These are phyloP conservation scores for Orcinus orca DNA, from an alignment of 2,113 vertebrate species.

Conservation along the genomic window DNA sequence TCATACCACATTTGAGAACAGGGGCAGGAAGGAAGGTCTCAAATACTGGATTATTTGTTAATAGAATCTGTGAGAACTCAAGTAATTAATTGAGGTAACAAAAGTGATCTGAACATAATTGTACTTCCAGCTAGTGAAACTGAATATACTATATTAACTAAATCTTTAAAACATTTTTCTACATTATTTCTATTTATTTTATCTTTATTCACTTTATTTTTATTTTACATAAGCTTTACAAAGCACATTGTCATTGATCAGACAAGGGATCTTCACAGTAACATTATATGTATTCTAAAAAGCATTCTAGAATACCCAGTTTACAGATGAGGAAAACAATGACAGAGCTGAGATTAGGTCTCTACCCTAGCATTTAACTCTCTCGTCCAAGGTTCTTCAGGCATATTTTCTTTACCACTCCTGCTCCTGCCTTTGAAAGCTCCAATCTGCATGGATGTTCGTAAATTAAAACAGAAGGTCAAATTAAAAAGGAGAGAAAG, in stretches of 20 bases:
- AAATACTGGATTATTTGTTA: background rate
- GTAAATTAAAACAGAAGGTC: constrained; percentile 70
- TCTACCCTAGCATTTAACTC: background rate
- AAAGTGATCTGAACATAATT: background rate
- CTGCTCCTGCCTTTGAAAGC: background rate
- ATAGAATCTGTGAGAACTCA: background rate
- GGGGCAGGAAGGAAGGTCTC: background rate
- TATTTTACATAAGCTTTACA: background rate
- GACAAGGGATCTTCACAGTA: background rate
- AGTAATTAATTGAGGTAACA: background rate
- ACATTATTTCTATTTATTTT: background rate
- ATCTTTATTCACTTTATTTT: background rate
- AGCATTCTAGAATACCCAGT: background rate
- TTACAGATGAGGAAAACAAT: background rate
- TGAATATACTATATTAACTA: background rate
- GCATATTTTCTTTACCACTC: background rate
- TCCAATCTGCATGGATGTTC: constrained; percentile 27
- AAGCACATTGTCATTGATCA: background rate
- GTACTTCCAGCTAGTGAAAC: background rate
- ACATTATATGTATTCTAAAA: background rate
- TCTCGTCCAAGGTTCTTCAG: background rate
- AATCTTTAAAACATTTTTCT: background rate
- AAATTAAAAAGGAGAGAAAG: constrained; percentile 63
- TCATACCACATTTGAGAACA: background rate
- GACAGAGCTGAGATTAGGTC: background rate